Evolutionary conservation across 1,140 invertebrate genomes (phyloP).

Genomic region (Ostrea edulis): DNA sequence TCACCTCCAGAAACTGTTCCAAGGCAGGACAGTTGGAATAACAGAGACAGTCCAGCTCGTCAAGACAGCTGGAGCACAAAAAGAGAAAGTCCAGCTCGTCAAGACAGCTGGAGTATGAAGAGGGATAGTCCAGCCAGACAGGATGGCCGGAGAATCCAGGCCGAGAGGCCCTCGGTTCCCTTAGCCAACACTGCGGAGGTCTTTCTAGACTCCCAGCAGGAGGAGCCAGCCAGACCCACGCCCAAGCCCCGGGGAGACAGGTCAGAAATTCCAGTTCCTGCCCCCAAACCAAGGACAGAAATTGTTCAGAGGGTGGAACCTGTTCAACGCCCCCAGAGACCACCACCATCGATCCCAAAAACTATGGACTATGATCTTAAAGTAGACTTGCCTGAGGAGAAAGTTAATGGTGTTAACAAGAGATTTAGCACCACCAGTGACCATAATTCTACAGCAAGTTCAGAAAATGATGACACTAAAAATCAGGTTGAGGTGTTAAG

Average conservation of each 20-base stretch:
- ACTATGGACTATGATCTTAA: conserved; percentile 46
- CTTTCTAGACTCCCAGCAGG: conserved; percentile 42
- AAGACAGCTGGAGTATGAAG: conserved; percentile 32
- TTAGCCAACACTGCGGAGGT: conserved; percentile 50
- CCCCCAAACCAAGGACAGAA: conserved; percentile 72
- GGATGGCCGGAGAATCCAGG: conserved; percentile 22
- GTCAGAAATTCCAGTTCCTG: conserved; percentile 61
- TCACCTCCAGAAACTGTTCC: not conserved
- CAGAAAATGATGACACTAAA: conserved; percentile 51
- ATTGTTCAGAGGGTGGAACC: conserved; percentile 72
- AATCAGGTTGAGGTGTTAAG: conserved; percentile 54
- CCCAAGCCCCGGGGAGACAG: conserved; percentile 66
- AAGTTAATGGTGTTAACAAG: conserved; percentile 36
- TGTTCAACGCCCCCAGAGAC: conserved; percentile 58
- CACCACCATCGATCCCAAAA: conserved; percentile 60
- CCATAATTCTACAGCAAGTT: conserved; percentile 20
- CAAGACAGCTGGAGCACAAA: conserved; percentile 22
- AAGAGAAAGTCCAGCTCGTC: conserved; percentile 34
- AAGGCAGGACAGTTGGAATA: conserved; percentile 23
- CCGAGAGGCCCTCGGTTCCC: conserved; percentile 38
- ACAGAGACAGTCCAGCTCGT: conserved; percentile 3
- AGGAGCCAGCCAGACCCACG: conserved; percentile 65
- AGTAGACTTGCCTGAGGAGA: conserved; percentile 46
- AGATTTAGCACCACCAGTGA: conserved; percentile 22
- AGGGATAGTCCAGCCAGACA: conserved; percentile 33